Conservation (phyloP, 2,888 invertebrate genomes). For the Adineta ricciae region DNA sequence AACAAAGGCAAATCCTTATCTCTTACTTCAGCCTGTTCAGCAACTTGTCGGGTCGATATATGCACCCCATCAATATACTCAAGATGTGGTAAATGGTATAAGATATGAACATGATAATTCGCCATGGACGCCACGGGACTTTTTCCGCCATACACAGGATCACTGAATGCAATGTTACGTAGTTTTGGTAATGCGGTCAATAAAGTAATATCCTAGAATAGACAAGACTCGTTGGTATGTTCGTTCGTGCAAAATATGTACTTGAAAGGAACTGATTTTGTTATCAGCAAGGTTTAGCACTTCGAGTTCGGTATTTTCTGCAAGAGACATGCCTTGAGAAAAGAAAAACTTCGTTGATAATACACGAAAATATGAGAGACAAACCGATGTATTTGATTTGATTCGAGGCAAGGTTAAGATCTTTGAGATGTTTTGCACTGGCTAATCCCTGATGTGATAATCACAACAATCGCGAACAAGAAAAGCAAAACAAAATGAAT, state of each 20-base stretch:
- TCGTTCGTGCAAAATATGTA: background rate
- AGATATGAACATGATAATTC: constrained; percentile 48
- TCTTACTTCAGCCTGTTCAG: constrained; percentile 45
- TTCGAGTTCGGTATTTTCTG: constrained; percentile 38
- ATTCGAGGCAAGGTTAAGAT: constrained; percentile 47
- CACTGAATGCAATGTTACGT: constrained; percentile 43
- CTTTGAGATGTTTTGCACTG: constrained; percentile 40
- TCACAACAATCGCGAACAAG: no score
- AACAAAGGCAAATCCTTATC: background rate
- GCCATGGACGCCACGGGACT: constrained; percentile 46
- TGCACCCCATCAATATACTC: constrained; percentile 44
- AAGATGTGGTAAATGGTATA: constrained; percentile 47
- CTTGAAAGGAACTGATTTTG: constrained; percentile 37
- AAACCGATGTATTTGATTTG: constrained; percentile 44
- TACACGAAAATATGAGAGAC: background rate
- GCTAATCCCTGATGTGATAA: constrained; percentile 41
- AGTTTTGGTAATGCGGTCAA: constrained; percentile 41
- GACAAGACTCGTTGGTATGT: background rate
- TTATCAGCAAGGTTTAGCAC: constrained; percentile 46
- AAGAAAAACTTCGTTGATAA: background rate
- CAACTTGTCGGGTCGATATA: constrained; percentile 42
- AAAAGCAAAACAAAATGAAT: background rate
- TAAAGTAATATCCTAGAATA: constrained; percentile 37
- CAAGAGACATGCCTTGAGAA: background rate
- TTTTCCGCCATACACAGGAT: constrained; percentile 41